These are phyloP conservation scores for Enteromius afrohamiltoni DNA, from an alignment of 2,797 vertebrate genomes.

Conservation along the genomic window DNA sequence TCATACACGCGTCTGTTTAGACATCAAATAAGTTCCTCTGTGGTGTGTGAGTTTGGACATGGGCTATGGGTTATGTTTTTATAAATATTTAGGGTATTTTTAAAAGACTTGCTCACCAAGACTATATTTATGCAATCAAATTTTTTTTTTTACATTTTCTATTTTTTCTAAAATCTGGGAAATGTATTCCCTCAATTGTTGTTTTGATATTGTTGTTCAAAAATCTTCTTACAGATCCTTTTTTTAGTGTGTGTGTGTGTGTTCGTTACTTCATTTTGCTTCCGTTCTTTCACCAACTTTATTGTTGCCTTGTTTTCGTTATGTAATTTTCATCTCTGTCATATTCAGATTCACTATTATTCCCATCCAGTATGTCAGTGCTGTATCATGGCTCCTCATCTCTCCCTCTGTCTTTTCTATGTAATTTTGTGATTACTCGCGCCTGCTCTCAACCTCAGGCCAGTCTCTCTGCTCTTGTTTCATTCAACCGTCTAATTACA, in stretches of 20 bases:
- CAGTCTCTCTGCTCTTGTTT: constrained; percentile 23
- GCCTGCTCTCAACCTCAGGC: constrained; percentile 12
- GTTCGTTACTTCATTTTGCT: constrained; percentile 19
- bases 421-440: constrained; percentile 1
- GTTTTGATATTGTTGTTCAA: constrained; percentile 7
- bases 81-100: background rate
- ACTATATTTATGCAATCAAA: background rate
- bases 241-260: constrained; percentile 13
- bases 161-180: background rate
- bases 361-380: constrained; percentile 18
- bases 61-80: background rate
- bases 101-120: background rate
- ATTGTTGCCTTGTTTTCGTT: constrained; percentile 5
- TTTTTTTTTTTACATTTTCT: no score
- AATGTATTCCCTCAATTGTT: background rate
- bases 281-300: constrained; percentile 8
- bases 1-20: background rate
- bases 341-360: constrained; percentile 29
- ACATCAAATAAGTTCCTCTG: background rate
- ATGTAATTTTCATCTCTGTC: background rate
- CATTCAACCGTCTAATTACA: constrained; percentile 20
- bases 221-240: background rate
- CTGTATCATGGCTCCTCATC: background rate
- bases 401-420: constrained; percentile 25
- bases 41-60: background rate